Percentiles rank a stretch among this genome's conserved stretches.
Evolutionary conservation across 2,113 vertebrate genomes (phyloP).

Genomic region (Brachypteracias leptosomus): DNA sequence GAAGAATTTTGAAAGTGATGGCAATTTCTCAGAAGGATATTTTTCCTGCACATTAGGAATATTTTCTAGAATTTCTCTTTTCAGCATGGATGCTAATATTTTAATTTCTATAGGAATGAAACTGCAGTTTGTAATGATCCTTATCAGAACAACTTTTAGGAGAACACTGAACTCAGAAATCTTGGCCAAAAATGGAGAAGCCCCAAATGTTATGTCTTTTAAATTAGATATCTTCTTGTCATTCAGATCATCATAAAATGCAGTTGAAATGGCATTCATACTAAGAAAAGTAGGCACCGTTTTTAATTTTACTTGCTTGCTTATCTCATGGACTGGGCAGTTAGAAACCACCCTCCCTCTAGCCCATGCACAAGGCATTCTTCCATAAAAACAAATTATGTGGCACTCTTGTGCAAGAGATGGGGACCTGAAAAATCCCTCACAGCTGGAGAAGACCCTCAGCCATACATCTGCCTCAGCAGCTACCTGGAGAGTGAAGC

Average conservation of each 20-base stretch:
- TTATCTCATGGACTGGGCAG: neutral
- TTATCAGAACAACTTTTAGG: slow-evolving; percentile 1
- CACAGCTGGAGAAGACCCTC: neutral
- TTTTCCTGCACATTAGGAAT: slow-evolving; percentile 23
- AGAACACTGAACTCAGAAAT: neutral
- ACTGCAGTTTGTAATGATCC: neutral
- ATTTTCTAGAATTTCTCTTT: slow-evolving; percentile 28
- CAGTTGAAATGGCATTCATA: neutral
- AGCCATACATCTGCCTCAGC: neutral
- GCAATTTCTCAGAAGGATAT: neutral
- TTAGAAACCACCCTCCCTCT: neutral
- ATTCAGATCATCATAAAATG: neutral
- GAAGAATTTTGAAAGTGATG: slow-evolving; percentile 20
- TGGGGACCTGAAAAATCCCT: neutral
- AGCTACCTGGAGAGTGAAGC: neutral
- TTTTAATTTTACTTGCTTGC: neutral
- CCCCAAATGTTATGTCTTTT: neutral
- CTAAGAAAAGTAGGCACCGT: neutral
- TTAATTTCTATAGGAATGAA: neutral
- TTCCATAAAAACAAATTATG: neutral
- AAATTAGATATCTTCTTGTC: neutral
- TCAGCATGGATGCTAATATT: neutral
- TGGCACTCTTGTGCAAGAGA: neutral
- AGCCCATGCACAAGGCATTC: accelerated
- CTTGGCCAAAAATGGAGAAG: neutral